Evolutionary conservation across 2,888 invertebrate genomes (phyloP).

Genomic region (Ellobium chinense): DNA sequence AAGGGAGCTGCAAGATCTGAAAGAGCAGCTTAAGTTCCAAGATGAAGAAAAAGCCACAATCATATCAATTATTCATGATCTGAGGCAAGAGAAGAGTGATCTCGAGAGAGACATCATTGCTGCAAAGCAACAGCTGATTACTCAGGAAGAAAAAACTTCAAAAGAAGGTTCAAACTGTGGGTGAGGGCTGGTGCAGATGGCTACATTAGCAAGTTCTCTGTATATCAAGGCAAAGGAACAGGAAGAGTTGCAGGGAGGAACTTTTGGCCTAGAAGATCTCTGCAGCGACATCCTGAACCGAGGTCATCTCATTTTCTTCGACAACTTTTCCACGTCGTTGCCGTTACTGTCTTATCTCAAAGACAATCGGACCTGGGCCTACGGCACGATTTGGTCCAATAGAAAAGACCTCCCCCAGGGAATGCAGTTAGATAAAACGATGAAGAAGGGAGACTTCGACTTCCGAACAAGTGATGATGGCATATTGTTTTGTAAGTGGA

Average conservation of each 20-base stretch:
- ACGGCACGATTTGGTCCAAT: slow-evolving; percentile 42
- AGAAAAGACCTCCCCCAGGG: slow-evolving; percentile 32
- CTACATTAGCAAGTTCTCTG: neutral
- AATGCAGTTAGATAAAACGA: slow-evolving; percentile 14
- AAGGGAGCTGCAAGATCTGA: neutral
- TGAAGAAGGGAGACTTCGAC: slow-evolving; percentile 14
- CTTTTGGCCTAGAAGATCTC: neutral
- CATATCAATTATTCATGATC: neutral
- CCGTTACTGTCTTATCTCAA: slow-evolving; percentile 26
- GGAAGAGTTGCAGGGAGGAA: neutral
- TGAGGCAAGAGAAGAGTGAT: neutral
- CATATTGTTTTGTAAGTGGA: slow-evolving; percentile 32
- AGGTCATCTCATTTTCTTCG: slow-evolving; percentile 26
- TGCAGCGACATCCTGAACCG: neutral
- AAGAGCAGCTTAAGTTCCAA: neutral
- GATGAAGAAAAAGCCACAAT: neutral
- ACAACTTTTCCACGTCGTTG: neutral
- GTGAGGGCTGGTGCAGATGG: neutral
- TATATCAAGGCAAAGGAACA: slow-evolving; percentile 16
- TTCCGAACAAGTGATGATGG: slow-evolving; percentile 12
- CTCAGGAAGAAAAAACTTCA: neutral
- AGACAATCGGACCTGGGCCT: slow-evolving; percentile 4
- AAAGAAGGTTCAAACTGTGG: slow-evolving; percentile 40
- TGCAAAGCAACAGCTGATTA: neutral
- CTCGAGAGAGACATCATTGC: neutral